Conservation (phyloP, 2,113 vertebrate genomes). For the Nymphicus hollandicus region DNA sequence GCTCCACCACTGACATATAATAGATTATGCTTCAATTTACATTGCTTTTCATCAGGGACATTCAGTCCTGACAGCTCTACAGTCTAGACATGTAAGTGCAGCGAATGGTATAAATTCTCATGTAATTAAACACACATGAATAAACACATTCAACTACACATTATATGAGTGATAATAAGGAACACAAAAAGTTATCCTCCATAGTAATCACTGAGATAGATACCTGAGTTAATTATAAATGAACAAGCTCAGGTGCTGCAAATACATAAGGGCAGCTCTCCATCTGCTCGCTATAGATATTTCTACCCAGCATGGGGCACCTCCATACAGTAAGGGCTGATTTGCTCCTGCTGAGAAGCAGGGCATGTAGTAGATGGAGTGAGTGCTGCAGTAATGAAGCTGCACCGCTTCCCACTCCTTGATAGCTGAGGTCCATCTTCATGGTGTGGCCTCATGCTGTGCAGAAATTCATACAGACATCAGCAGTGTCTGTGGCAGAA, state of each 20-base stretch:
- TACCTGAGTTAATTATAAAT: neutral
- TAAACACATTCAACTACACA: neutral
- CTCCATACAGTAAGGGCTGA: neutral
- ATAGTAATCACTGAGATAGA: neutral
- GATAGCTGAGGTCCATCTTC: neutral
- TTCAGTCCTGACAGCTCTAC: neutral
- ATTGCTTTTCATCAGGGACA: slow-evolving; percentile 7
- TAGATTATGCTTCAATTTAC: neutral
- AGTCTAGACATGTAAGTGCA: slow-evolving; percentile 7
- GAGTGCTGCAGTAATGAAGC: neutral
- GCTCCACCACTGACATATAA: neutral
- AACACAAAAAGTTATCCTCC: neutral
- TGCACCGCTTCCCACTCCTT: neutral
- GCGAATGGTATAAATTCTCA: neutral
- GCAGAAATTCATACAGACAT: neutral
- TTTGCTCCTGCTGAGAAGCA: slow-evolving; percentile 1
- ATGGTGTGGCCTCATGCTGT: neutral
- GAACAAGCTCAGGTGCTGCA: neutral
- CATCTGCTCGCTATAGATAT: neutral
- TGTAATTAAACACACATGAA: neutral
- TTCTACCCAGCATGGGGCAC: neutral
- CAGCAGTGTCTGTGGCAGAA: neutral
- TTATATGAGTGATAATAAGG: neutral
- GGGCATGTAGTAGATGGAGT: neutral
- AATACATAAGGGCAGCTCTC: neutral